phyloP scores from a whole-genome alignment of 2,797 vertebrate genomes.

The Antrozous pallidus region DNA sequence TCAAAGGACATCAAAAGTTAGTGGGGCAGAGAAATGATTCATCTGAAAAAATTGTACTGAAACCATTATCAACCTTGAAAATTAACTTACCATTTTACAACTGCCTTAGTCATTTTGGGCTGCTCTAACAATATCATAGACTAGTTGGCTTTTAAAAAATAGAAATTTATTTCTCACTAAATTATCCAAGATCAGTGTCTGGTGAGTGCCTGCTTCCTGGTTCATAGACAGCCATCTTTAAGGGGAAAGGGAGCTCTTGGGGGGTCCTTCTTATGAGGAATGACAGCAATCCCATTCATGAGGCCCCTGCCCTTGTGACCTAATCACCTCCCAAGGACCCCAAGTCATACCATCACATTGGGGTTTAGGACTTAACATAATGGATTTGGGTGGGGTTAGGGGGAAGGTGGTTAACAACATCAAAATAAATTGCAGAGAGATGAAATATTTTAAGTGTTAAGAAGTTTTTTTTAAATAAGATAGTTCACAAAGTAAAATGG shows the following conservation, averaged over 20 bases:
- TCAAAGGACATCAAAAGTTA: not conserved
- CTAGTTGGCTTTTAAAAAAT: not conserved
- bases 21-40: not conserved
- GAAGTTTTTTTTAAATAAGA: not conserved
- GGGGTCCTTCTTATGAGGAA: not conserved
- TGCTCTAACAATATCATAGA: not conserved
- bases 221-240: not conserved
- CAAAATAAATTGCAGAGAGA: not conserved
- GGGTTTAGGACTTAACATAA: not conserved
- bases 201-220: not conserved
- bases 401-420: not conserved
- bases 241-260: not conserved
- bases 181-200: not conserved
- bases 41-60: not conserved
- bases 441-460: not conserved
- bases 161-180: not conserved
- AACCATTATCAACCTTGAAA: not conserved
- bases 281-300: not conserved
- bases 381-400: not conserved
- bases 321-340: not conserved
- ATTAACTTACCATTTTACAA: constrained; percentile 17
- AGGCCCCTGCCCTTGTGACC: not conserved
- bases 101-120: not conserved
- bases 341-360: not conserved
- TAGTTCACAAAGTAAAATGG: constrained; percentile 8